A percentile compares a stretch with the other conserved stretches of the same genome.
Evolutionary conservation across 2,888 invertebrate species (phyloP).

Genomic region (Lamellibrachia satsuma): DNA sequence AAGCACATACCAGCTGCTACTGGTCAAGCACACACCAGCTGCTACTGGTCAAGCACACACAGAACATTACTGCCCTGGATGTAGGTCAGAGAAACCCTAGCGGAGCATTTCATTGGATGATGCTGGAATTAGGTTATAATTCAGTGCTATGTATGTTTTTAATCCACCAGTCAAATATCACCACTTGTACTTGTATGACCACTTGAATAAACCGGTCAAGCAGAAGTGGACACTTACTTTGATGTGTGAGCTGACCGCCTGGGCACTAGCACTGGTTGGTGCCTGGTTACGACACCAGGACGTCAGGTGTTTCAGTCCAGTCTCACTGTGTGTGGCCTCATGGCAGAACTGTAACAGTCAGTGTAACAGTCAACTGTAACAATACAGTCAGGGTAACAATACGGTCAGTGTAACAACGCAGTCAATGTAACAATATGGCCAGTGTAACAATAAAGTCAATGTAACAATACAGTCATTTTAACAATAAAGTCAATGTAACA

Average conservation of each 20-base stretch:
- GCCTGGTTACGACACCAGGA: background rate
- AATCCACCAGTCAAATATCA: too few relatives aligned
- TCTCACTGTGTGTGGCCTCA: background rate
- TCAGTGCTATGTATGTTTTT: too few relatives aligned
- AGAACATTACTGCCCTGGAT: too few relatives aligned
- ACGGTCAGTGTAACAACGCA: background rate
- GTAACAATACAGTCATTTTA: background rate
- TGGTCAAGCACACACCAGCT: too few relatives aligned
- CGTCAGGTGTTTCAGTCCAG: background rate
- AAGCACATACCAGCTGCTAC: too few relatives aligned
- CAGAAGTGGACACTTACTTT: background rate
- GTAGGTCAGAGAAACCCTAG: too few relatives aligned
- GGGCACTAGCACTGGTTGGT: background rate
- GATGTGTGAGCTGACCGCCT: constrained; percentile 4
- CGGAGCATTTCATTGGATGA: too few relatives aligned
- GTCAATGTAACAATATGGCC: background rate
- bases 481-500: background rate
- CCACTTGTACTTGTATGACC: too few relatives aligned
- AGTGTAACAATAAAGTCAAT: background rate
- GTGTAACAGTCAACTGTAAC: background rate
- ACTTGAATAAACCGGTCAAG: background rate
- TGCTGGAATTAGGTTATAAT: too few relatives aligned
- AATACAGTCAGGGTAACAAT: background rate
- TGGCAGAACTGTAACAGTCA: constrained; percentile 10
- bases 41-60: too few relatives aligned